Evolutionary conservation across 2,888 invertebrate genomes (phyloP).

Genomic region (Hirtodrosophila cameraria): DNA sequence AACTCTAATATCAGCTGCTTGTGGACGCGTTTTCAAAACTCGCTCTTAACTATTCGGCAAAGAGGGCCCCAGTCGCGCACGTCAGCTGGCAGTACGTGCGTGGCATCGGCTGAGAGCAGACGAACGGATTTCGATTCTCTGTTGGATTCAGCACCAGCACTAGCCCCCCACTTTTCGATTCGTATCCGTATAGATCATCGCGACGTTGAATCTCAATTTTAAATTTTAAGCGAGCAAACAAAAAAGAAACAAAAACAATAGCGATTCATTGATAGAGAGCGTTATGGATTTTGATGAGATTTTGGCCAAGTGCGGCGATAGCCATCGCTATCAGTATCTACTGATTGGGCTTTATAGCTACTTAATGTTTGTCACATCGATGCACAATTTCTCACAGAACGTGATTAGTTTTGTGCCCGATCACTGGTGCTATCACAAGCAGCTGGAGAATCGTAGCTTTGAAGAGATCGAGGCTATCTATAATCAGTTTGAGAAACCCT

Average conservation of each 20-base stretch:
- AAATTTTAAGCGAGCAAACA: constrained; percentile 9
- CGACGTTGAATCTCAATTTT: constrained; percentile 14
- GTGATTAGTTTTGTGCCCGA: constrained; percentile 85
- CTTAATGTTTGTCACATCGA: constrained; percentile 85
- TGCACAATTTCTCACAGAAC: constrained; percentile 86
- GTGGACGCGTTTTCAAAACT: constrained; percentile 17
- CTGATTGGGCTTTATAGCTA: constrained; percentile 85
- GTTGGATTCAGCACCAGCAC: neutral
- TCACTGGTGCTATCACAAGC: constrained; percentile 82
- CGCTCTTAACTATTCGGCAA: constrained; percentile 40
- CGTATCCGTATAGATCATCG: constrained; percentile 4
- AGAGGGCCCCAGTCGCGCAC: constrained; percentile 23
- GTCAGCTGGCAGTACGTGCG: constrained; percentile 59
- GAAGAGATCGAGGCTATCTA: constrained; percentile 74
- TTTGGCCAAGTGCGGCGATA: constrained; percentile 85
- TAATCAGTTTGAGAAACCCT: constrained; percentile 71
- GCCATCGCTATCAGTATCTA: constrained; percentile 85
- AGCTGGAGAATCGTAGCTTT: constrained; percentile 66
- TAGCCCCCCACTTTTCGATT: too few species aligned
- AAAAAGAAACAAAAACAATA: too few species aligned
- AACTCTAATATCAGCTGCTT: constrained; percentile 54
- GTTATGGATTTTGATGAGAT: constrained; percentile 85
- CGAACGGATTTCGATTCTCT: constrained; percentile 20
- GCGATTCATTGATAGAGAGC: neutral
- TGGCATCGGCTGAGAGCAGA: constrained; percentile 68